Percentiles rank a stretch among this genome's conserved stretches.
Conservation (phyloP, 2,888 invertebrate species). For the Blera fallax region DNA sequence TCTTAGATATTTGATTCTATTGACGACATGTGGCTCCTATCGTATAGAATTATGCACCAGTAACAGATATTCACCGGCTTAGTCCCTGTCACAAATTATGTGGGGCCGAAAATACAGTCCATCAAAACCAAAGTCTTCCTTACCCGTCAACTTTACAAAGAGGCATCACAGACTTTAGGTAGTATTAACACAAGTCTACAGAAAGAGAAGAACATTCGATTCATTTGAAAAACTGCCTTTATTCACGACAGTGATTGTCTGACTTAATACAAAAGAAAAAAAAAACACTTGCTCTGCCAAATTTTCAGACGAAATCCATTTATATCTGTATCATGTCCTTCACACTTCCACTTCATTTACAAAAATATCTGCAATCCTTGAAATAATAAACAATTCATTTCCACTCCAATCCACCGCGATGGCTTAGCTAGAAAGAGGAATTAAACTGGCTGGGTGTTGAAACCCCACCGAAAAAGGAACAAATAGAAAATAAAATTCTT, state of each 20-base stretch:
- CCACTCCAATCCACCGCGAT: neutral
- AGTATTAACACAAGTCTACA: too few relatives aligned
- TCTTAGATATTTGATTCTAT: too few relatives aligned
- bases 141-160: too few relatives aligned
- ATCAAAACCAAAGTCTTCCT: too few relatives aligned
- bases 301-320: neutral
- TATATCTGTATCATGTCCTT: neutral
- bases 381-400: constrained; percentile 24
- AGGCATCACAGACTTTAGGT: too few relatives aligned
- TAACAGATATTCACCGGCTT: too few relatives aligned
- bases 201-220: too few relatives aligned
- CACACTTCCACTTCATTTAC: neutral
- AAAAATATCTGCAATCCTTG: constrained; percentile 9
- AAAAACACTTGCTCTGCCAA: neutral
- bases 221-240: neutral
- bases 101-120: too few relatives aligned
- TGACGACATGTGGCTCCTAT: too few relatives aligned
- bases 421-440: neutral
- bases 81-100: too few relatives aligned
- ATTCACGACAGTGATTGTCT: too few relatives aligned
- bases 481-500: constrained; percentile 26
- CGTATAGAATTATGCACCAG: too few relatives aligned
- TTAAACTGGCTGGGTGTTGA: neutral
- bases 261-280: neutral
- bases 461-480: neutral